Conservation (phyloP, 64 coral and sea anemone species). For the Hydrozoanthus tunicans region DNA sequence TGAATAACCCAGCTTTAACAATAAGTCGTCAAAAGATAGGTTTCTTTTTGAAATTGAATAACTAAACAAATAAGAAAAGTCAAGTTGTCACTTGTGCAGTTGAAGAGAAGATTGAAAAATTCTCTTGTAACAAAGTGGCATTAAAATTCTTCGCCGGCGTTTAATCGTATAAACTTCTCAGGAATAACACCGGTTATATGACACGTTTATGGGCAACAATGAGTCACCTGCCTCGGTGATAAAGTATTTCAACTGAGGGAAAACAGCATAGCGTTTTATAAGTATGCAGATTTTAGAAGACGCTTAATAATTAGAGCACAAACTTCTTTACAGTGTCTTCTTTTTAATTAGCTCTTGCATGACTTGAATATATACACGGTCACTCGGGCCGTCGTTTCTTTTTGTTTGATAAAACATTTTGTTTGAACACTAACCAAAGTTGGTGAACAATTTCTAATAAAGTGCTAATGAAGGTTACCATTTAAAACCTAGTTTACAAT, state of each 20-base stretch:
- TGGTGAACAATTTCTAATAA: no score
- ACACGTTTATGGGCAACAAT: not conserved
- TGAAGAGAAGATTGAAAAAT: conserved; percentile 31
- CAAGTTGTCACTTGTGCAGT: not conserved
- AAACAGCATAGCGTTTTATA: not conserved
- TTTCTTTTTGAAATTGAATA: conserved; percentile 1
- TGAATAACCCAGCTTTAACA: conserved; percentile 16
- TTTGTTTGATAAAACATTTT: no score
- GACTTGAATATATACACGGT: no score
- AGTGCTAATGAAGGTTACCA: no score
- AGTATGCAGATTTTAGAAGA: not conserved
- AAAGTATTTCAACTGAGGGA: not conserved
- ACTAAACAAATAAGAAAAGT: conserved; percentile 1
- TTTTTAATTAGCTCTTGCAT: no score
- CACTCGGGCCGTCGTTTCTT: no score
- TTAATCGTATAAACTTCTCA: not conserved
- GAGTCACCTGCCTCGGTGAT: not conserved
- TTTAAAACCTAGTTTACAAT: no score
- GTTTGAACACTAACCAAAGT: no score
- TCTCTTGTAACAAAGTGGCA: not conserved
- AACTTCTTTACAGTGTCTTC: not conserved
- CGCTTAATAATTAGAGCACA: not conserved
- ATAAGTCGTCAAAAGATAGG: not conserved
- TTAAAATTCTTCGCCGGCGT: conserved; percentile 11
- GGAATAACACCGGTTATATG: conserved; percentile 6